Evolutionary conservation across 2,888 invertebrate genomes (phyloP), one percentile per base, ranked within the genome.

Genomic region (Mayetiola destructor): DNA sequence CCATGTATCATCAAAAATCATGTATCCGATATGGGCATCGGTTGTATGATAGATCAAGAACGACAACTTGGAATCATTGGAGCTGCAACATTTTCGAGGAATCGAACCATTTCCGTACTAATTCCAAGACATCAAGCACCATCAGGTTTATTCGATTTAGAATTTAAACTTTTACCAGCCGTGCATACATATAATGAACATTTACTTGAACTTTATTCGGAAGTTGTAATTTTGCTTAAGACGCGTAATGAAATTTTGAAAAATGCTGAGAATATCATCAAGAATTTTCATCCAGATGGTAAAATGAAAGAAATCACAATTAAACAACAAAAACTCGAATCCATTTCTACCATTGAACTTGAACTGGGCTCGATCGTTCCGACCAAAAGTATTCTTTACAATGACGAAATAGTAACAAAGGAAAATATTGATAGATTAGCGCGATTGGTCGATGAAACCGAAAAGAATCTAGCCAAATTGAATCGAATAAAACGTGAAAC

Each of bases 31-130:
- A 63, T 62, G 52, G 73, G 70, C 2, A 66, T 66, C 4, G 63
- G 62, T 27, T 73, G 73, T 58, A 64, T 72, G 64, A 56, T 72
- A 48, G 72, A 72, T 57, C 58, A 66, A 20, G 63, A 67, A 39
- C 65, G 67, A 0, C 67, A 68, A 2, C 60, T 48, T 0, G 72
- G 72, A 2, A 61, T 73, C 0, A 59, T 60, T 9, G 73, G 73
- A 14, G 66, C 71, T 0, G 59, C 66, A 0, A 59, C 68, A 2
- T 58, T 70, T 14, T 64, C 63, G 1, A 63, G 63, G 4, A 61
- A 62, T 8, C 63, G 66, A 23, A 62, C 64, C 8, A 65, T 70
- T 9, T 60, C 64, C 14, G 21, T 73, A n/a, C 58, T 73, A 20
- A 67, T 72, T 3, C 72, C 73, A 2, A 63, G 69, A 2, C 61